Percentiles rank a stretch among this genome's conserved stretches.
Conservation (phyloP, 1,140 invertebrate species). For the Drosophila arawakana region DNA sequence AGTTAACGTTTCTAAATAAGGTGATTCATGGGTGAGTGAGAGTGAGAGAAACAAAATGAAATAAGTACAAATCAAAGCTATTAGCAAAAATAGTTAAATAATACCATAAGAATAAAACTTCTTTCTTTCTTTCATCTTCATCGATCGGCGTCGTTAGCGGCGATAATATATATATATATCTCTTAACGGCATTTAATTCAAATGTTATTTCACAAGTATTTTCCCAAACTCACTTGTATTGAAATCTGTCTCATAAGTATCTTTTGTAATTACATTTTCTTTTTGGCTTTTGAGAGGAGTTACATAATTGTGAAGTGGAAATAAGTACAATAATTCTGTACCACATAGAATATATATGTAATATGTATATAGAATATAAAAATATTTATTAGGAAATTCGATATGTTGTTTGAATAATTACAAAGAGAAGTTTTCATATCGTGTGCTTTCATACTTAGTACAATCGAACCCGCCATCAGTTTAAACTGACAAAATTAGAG, state of each 20-base stretch:
- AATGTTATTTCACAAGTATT: constrained; percentile 78
- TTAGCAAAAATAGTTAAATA: constrained; percentile 71
- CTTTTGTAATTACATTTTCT: constrained; percentile 81
- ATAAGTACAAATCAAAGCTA: constrained; percentile 73
- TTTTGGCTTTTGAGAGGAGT: constrained; percentile 47
- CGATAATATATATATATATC: constrained; percentile 44
- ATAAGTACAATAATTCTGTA: constrained; percentile 62
- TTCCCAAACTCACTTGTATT: constrained; percentile 84
- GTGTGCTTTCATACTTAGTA: constrained; percentile 35
- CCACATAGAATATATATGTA: constrained; percentile 49
- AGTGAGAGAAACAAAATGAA: constrained; percentile 63
- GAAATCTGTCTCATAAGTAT: constrained; percentile 85
- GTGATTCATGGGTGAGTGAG: constrained; percentile 50
- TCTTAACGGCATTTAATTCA: constrained; percentile 45
- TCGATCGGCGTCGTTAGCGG: constrained; percentile 48
- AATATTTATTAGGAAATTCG: constrained; percentile 18
- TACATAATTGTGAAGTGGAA: constrained; percentile 63
- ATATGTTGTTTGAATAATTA: constrained; percentile 57
- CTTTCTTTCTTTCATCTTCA: constrained; percentile 68
- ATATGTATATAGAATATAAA: constrained; percentile 32
- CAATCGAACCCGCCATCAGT: constrained; percentile 24
- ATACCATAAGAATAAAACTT: constrained; percentile 72
- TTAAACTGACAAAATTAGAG: background rate
- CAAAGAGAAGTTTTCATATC: constrained; percentile 42
- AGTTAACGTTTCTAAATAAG: constrained; percentile 39